Evolutionary conservation across 2,888 invertebrate genomes (phyloP).

Genomic region (Aplocera efformata): DNA sequence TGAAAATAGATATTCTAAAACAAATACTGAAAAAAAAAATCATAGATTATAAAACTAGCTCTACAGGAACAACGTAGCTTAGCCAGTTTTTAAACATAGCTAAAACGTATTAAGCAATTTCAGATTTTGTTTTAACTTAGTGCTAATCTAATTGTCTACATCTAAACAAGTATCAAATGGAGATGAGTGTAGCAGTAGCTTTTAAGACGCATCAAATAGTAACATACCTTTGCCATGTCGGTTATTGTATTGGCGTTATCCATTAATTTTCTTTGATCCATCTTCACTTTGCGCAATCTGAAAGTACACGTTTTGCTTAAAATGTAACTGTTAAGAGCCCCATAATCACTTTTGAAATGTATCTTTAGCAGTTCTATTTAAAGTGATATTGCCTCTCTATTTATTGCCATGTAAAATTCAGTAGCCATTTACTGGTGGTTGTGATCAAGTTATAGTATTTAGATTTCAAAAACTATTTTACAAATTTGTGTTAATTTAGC

Average conservation of each 20-base stretch:
- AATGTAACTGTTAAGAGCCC: no score
- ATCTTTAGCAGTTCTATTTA: no score
- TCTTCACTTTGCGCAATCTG: conserved; percentile 99
- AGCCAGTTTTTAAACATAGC: not conserved
- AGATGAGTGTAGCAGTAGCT: conserved; percentile 68
- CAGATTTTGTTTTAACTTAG: conserved; percentile 20
- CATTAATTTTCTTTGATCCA: conserved; percentile 99
- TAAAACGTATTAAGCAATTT: conserved; percentile 2
- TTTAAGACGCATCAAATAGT: conserved; percentile 26
- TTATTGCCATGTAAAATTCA: no score
- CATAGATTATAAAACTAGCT: not conserved
- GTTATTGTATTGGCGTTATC: conserved; percentile 99
- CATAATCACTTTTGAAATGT: no score
- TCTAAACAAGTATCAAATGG: conserved; percentile 55
- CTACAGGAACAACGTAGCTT: no score
- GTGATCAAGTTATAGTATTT: no score
- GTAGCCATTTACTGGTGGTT: no score
- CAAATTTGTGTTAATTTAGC: no score
- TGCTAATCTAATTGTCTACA: conserved; percentile 29
- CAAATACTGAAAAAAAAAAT: not conserved
- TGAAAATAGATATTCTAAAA: conserved; percentile 12
- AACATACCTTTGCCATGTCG: conserved; percentile 98
- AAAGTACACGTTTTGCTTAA: conserved; percentile 35
- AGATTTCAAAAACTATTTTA: no score
- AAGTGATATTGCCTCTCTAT: no score